Evolutionary conservation across 1,140 invertebrate species (phyloP), one percentile per base, ranked within the genome.

Genomic region (Conus ventricosus): DNA sequence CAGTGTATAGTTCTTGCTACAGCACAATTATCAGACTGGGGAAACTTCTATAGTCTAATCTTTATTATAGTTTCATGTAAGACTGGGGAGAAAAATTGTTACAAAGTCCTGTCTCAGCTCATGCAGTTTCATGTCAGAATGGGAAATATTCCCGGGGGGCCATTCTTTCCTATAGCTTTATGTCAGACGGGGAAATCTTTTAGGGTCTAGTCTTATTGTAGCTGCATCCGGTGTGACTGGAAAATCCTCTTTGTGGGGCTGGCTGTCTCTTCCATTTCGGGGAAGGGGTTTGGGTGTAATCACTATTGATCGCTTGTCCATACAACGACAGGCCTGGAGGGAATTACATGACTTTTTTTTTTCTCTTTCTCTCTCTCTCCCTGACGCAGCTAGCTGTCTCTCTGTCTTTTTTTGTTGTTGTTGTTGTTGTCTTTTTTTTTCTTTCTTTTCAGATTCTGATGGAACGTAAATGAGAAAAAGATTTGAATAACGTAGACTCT

Each of bases 251-350:
- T 71, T 67, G 84, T 75, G 57, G 39, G 39, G 39, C 39, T 39
- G 39, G 51, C 67, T 85, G 63, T 67, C 51, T 13, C 53, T 67
- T 39, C 55, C 27, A 20, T 85, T 17, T 20, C 84, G n/a, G 53
- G 17, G 51, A 67, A 76, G 84, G 63, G 84, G 63, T 51, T 85
- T 76, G 63, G 17, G 20, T 76, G 20, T 85, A 85, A 85, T 85
- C 81, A 85, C 63, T 85, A 85, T 85, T 85, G 84, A 85, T 85
- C 57, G 57, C 84, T 83, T 63, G 0, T 51, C 84, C 84, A 85
- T 85, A 76, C 71, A 63, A 67, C 84, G 17, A 1, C n/a, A 67
- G 67, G 39, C 23, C 67, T 85, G 84, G 27, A 23, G 63, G 63
- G 51, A 85, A 71, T 85, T 71, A 17, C n/a, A 17, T 71, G 67